A percentile compares a stretch with the other conserved stretches of the same genome.
Conservation (phyloP, 2,113 vertebrate species). For the Sprattus sprattus region DNA sequence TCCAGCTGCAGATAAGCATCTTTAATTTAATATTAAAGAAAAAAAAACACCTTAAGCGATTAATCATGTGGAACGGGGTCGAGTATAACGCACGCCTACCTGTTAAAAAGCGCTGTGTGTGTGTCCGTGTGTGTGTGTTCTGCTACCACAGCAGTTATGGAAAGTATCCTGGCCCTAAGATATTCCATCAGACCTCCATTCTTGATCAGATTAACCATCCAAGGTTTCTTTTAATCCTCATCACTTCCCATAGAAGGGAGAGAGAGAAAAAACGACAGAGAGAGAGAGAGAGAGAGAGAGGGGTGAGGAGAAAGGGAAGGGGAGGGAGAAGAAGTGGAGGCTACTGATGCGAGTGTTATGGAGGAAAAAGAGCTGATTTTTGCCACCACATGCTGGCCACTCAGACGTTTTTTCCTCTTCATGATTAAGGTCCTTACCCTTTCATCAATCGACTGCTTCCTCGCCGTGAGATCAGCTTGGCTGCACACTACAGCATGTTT, state of each 20-base stretch:
- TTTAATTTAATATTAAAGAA: conserved; percentile 15
- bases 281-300: too few species aligned
- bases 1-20: conserved; percentile 15
- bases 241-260: background rate
- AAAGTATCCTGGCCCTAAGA: conserved; percentile 10
- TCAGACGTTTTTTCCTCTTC: background rate
- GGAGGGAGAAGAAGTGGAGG: background rate
- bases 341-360: background rate
- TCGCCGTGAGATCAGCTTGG: background rate
- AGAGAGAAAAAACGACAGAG: background rate
- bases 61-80: background rate
- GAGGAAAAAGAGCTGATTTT: background rate
- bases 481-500: conserved; percentile 9
- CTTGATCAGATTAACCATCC: conserved; percentile 21
- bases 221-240: background rate
- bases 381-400: too few species aligned
- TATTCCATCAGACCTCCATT: conserved; percentile 7
- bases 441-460: conserved; percentile 18
- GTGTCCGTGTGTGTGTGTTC: background rate
- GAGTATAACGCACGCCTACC: background rate
- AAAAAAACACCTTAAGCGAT: background rate
- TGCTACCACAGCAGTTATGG: conserved; percentile 26
- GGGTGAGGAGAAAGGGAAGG: background rate
- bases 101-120: background rate
- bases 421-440: conserved; percentile 28